Conservation (phyloP, 2,888 invertebrate species). For the Agrotis ipsilon region DNA sequence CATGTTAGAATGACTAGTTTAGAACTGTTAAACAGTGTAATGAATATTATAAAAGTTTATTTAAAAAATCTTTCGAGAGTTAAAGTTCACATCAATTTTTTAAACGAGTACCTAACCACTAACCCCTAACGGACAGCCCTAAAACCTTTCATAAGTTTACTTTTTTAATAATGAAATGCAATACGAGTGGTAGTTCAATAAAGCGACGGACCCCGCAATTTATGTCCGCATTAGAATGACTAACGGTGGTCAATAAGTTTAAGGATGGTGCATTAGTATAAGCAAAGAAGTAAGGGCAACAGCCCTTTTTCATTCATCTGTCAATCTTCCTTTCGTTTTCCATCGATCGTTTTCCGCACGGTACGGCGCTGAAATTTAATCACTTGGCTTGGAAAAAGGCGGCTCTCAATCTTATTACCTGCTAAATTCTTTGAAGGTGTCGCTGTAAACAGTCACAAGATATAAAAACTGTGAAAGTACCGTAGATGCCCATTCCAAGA, state of each 20-base stretch:
- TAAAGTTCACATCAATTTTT: too few relatives aligned
- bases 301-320: constrained; percentile 60
- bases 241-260: constrained; percentile 83
- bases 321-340: constrained; percentile 47
- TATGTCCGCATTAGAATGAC: constrained; percentile 85
- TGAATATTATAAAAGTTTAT: too few relatives aligned
- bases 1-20: too few relatives aligned
- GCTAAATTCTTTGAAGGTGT: neutral
- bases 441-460: too few relatives aligned
- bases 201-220: constrained; percentile 80
- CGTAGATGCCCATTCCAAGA: too few relatives aligned
- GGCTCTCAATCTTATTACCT: constrained; percentile 11
- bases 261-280: constrained; percentile 75
- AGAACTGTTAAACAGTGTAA: too few relatives aligned
- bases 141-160: constrained; percentile 76
- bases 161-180: constrained; percentile 86
- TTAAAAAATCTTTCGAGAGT: too few relatives aligned
- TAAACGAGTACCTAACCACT: too few relatives aligned
- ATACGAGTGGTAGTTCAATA: constrained; percentile 83
- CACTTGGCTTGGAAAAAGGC: neutral
- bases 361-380: constrained; percentile 43
- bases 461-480: too few relatives aligned
- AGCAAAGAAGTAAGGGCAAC: constrained; percentile 52
- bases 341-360: constrained; percentile 24
- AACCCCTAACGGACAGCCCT: constrained; percentile 73